Conservation (phyloP, 2,888 invertebrate species). For the Ephialtes manifestator region DNA sequence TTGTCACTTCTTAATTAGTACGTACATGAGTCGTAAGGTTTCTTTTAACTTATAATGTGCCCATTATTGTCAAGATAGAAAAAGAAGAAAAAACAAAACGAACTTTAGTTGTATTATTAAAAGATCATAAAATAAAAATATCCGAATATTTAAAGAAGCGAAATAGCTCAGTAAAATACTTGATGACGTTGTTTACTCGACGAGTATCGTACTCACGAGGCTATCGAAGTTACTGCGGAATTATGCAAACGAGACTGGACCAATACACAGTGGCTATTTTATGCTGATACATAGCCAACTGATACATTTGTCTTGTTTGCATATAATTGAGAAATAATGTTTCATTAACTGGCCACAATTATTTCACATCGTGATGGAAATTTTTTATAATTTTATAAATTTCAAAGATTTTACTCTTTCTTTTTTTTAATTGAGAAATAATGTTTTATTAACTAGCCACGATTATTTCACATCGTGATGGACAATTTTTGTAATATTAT, state of each 20-base stretch:
- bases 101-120: neutral
- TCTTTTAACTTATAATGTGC: neutral
- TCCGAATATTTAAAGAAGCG: conserved; percentile 19
- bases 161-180: neutral
- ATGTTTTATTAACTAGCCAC: too few relatives aligned
- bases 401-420: conserved; percentile 43
- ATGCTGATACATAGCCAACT: conserved; percentile 15
- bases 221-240: conserved; percentile 40
- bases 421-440: too few relatives aligned
- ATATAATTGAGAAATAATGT: conserved; percentile 29
- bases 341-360: conserved; percentile 23
- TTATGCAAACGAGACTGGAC: conserved; percentile 48
- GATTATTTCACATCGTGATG: too few relatives aligned
- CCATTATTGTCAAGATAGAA: neutral
- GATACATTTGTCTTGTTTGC: conserved; percentile 22
- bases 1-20: neutral
- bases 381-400: conserved; percentile 53
- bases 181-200: conserved; percentile 9
- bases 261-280: conserved; percentile 3
- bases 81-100: neutral
- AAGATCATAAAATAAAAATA: conserved; percentile 24
- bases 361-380: conserved; percentile 15
- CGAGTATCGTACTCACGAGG: conserved; percentile 10
- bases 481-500: too few relatives aligned
- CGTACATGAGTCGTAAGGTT: neutral